Conservation (phyloP, 2,113 vertebrate species). For the Noctilio leporinus region DNA sequence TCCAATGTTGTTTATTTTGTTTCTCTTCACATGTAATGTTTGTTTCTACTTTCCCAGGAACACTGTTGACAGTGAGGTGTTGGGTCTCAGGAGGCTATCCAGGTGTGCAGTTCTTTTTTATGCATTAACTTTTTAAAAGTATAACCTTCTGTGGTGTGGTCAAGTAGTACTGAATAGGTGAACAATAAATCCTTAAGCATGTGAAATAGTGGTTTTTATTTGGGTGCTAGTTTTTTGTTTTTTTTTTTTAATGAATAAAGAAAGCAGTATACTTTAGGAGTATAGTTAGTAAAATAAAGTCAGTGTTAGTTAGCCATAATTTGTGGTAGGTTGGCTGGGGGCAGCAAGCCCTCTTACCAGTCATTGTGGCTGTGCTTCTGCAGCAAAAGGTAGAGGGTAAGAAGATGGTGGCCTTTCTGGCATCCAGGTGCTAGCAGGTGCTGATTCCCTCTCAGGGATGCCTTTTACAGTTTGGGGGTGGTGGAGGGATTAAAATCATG, state of each 20-base stretch:
- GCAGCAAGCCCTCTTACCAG: background rate
- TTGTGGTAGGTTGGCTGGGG: background rate
- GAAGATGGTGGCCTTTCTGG: background rate
- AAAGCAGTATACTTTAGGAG: background rate
- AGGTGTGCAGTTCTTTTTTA: slow-evolving; percentile 65
- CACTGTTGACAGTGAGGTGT: slow-evolving; percentile 72
- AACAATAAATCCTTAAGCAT: slow-evolving; percentile 36
- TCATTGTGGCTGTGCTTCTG: background rate
- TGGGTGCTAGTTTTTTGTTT: slow-evolving; percentile 29
- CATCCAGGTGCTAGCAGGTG: background rate
- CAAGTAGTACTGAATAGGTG: slow-evolving; percentile 45
- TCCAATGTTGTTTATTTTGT: slow-evolving; percentile 59
- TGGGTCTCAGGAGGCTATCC: slow-evolving; percentile 67
- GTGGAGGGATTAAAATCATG: background rate
- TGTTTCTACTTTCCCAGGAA: slow-evolving; percentile 75
- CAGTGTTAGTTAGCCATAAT: background rate
- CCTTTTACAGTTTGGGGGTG: background rate
- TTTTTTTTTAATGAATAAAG: slow-evolving; percentile 33
- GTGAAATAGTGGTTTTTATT: slow-evolving; percentile 30
- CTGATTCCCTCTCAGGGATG: background rate
- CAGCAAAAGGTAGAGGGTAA: background rate
- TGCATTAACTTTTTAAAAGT: slow-evolving; percentile 59
- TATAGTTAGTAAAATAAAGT: slow-evolving; percentile 6
- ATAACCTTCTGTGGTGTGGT: slow-evolving; percentile 53
- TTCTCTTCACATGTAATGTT: slow-evolving; percentile 69